Base-by-base conservation (phyloP, 2,113 vertebrate genomes). In the Pelodiscus sinensis region DNA sequence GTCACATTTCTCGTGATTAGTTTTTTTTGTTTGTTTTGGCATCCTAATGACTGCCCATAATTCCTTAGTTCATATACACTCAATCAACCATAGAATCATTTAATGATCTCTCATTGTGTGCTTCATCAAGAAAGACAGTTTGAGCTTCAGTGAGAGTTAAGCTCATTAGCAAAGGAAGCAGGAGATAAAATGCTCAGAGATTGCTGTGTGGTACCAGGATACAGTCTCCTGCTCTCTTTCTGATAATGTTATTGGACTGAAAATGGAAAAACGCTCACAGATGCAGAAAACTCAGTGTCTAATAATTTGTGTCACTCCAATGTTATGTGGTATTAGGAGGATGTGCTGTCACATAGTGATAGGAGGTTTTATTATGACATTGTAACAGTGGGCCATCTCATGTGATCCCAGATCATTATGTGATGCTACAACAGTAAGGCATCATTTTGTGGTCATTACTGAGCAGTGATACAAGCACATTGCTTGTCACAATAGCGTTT, bases 1-100 rank as follows among this genome's bases (percentile, higher is more conserved):
- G 38, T 77, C 24, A 50, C 38, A 44, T 50, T 25, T 9, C 68
- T 91, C 29, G 29, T 57, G 1, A 73, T 71, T 29, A 4, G 0
- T 92, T 88, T 85, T 21, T n/a, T 94, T 92, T 88, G 84, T 24
- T 38, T 90, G 14, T n/a, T 88, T 91, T 85, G 51, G 38, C 38
- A 51, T 87, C 84, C 82, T 92, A 85, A 90, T 56, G 81, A 54
- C 18, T 60, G 12, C 6, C 73, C 82, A 22, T 79, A 82, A 89
- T 87, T 89, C 65, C 60, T n/a, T 31, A 18, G 25, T 81, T 75
- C n/a, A 7, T 55, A 9, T 84, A 35, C 27, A 81, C 82, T 84
- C 31, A 87, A 73, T 89, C 91, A 93, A 6, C 52, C 52, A 65
- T 60, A 90, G 88, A 93, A 88, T 58, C 7, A 12, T 91, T 90